These are phyloP conservation scores for Glyphotaelius pellucidus DNA, from an alignment of 2,888 invertebrate species.

Conservation along the genomic window DNA sequence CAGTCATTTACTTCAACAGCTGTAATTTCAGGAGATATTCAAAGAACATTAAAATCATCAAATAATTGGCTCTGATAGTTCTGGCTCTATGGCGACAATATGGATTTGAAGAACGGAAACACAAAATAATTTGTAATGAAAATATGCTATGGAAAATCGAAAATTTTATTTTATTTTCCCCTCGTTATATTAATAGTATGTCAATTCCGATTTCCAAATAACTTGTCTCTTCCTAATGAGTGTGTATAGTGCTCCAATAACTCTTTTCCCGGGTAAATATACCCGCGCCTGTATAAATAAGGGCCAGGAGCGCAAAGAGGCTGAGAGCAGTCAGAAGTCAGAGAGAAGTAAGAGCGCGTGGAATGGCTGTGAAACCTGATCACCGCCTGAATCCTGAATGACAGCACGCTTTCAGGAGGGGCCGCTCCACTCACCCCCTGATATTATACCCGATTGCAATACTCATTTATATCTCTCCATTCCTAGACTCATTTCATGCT, in stretches of 20 bases:
- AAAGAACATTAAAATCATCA: not conserved
- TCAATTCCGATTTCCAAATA: not conserved
- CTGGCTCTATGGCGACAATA: no score
- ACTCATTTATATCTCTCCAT: not conserved
- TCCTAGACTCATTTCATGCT: not conserved
- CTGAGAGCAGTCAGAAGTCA: not conserved
- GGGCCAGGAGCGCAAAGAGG: not conserved
- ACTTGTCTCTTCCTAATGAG: not conserved
- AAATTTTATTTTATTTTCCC: not conserved
- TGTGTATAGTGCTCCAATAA: not conserved
- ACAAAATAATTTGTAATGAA: not conserved
- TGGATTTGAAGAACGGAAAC: not conserved
- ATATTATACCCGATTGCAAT: not conserved
- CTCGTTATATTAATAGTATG: not conserved
- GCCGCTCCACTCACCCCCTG: not conserved
- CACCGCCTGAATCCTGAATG: not conserved
- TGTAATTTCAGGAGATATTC: no score
- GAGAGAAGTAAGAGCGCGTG: not conserved
- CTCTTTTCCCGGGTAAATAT: not conserved
- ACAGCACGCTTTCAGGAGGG: slow-evolving; percentile 4
- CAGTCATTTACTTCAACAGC: no score
- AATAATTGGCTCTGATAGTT: not conserved
- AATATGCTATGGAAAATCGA: no score
- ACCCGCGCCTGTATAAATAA: not conserved
- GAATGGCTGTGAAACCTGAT: slow-evolving; percentile 32